These are phyloP conservation scores for Lochmaea capreae DNA, from an alignment of 2,888 invertebrate species.

Conservation along the genomic window DNA sequence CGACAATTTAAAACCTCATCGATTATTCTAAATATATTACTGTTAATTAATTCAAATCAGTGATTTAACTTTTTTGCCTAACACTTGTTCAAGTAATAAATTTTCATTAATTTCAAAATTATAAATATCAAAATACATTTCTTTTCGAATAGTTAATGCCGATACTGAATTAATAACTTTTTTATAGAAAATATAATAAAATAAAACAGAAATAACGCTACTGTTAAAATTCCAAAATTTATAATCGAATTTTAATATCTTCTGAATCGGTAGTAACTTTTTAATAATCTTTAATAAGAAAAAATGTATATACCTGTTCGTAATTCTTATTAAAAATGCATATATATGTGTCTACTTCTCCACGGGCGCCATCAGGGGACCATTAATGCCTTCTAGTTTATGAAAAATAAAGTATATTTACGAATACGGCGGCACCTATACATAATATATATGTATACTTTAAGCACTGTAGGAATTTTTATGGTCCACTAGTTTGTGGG, in stretches of 20 bases:
- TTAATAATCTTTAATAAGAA: slow-evolving; percentile 16
- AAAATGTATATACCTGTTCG: slow-evolving; percentile 2
- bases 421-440: background rate
- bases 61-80: too few species aligned
- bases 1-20: too few species aligned
- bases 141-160: background rate
- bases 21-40: too few species aligned
- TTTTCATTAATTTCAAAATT: too few species aligned
- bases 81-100: too few species aligned
- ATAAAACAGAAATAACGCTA: background rate
- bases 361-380: slow-evolving; percentile 19
- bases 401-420: slow-evolving; percentile 23
- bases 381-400: slow-evolving; percentile 19
- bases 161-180: background rate
- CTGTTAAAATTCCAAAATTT: background rate
- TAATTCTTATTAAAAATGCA: slow-evolving; percentile 23
- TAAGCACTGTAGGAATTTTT: background rate
- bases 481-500: background rate
- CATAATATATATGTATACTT: background rate
- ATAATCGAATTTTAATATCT: slow-evolving; percentile 9
- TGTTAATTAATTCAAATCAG: too few species aligned
- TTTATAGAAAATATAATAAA: background rate
- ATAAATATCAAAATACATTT: too few species aligned
- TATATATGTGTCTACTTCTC: slow-evolving; percentile 24
- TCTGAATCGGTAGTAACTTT: slow-evolving; percentile 17